Conservation (phyloP, 2,113 vertebrate genomes). For the Salminus brasiliensis region DNA sequence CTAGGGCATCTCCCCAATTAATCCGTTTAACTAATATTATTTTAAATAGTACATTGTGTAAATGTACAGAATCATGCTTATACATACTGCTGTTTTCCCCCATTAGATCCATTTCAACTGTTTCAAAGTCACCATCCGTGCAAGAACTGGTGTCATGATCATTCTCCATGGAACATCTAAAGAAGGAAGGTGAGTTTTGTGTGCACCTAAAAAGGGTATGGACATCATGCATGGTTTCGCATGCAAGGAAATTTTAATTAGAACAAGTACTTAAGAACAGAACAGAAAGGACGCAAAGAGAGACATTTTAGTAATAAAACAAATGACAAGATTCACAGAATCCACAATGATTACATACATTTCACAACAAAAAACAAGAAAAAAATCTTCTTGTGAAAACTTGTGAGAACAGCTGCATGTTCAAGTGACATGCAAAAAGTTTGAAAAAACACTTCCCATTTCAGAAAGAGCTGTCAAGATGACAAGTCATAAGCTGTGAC, state of each 20-base stretch:
- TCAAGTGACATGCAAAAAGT: not conserved
- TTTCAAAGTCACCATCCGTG: not conserved
- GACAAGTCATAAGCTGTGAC: not conserved
- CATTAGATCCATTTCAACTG: not conserved
- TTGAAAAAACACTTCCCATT: slow-evolving; percentile 2
- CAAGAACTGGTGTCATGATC: not conserved
- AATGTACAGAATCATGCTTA: not conserved
- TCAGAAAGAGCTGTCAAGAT: not conserved
- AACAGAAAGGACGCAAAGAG: not conserved
- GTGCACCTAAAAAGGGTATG: not conserved
- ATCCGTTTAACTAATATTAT: too few species aligned
- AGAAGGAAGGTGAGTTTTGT: not conserved
- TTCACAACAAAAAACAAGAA: not conserved
- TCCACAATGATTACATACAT: not conserved
- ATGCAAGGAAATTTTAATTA: not conserved
- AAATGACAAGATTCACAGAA: not conserved
- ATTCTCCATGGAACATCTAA: not conserved
- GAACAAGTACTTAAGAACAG: not conserved
- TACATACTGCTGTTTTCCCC: not conserved
- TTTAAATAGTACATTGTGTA: too few species aligned
- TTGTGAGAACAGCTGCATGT: not conserved
- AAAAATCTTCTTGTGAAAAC: too few species aligned
- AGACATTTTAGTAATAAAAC: not conserved
- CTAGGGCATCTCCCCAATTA: too few species aligned
- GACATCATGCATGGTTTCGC: not conserved